These are phyloP conservation scores for Enteromius anoplus DNA, from an alignment of 2,797 vertebrate genomes.

Conservation along the genomic window DNA sequence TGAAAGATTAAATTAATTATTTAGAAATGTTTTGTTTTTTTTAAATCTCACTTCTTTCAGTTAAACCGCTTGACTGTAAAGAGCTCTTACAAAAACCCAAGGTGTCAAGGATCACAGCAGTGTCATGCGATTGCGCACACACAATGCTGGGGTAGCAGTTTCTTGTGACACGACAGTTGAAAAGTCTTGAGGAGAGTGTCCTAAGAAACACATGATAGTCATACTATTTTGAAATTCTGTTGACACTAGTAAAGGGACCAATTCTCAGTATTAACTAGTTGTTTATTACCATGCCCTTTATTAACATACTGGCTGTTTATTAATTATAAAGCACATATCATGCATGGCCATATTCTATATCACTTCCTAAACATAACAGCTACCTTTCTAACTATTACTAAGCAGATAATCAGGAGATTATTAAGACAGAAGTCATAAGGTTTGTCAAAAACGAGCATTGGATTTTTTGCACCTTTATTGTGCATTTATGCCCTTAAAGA, in stretches of 20 bases:
- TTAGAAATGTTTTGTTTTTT: neutral
- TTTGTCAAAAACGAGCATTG: neutral
- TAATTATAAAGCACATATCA: neutral
- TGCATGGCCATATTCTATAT: neutral
- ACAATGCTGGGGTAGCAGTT: constrained; percentile 29
- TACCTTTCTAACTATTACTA: neutral
- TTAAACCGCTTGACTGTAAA: constrained; percentile 30
- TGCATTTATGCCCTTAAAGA: neutral
- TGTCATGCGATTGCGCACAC: neutral
- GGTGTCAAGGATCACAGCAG: constrained; percentile 23
- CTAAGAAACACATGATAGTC: constrained; percentile 29
- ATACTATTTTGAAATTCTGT: neutral
- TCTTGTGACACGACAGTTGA: constrained; percentile 29
- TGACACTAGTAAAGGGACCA: neutral
- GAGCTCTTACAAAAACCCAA: constrained; percentile 7
- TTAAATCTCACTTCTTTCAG: neutral
- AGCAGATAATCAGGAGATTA: neutral
- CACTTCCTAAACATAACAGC: neutral
- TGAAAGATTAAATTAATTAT: neutral
- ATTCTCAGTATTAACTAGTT: neutral
- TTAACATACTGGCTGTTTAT: neutral
- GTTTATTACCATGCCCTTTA: neutral
- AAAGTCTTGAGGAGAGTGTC: constrained; percentile 16
- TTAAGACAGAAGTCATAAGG: neutral
- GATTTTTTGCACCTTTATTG: neutral